Evolutionary conservation across 2,113 vertebrate species (phyloP), one percentile per base, ranked within the genome.

Genomic region (Rhagologus leucostigma): DNA sequence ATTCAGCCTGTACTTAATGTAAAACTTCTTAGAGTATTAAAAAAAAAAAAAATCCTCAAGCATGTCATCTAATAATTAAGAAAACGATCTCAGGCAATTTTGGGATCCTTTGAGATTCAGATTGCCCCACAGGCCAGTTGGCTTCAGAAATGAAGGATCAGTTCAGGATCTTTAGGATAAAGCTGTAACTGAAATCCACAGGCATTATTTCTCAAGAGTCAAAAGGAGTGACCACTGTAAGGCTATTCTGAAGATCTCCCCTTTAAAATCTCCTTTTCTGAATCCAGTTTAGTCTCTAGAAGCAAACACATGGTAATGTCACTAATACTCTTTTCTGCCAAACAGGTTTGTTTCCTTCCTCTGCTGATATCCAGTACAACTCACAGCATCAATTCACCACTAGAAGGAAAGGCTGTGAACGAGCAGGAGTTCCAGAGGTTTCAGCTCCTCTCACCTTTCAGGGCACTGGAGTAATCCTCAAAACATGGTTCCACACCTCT

Each of bases 281-380:
- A 78, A 33, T 32, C 32, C 30, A 50, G 21, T 55, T n/a, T 82
- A 56, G 13, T 62, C 18, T 79, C 74, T 57, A n/a, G 64, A 46
- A 93, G 41, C 23, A 87, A 84, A 85, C 41, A 64, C 37, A 13
- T 30, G 49, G n/a, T 64, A 83, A 62, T 4, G 65, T 37, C 17
- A 62, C 69, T 65, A 78, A 87, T 49, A 26, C 5, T 1, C 0
- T 76, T 57, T 62, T 87, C 42, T 68, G 57, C 11, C 80, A 53
- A 56, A 42, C 26, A 35, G 47, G 5, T 84, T 82, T 89, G 47
- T 87, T 95, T 94, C 74, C 84, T 87, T 87, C 41, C 69, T 87
- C 37, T 0, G 0, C 55, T 67, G 42, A 79, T 47, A 59, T 3
- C 22, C 55, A 84, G 60, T 26, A 77, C 64, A 78, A 65, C 16